Conservation (phyloP, 1,140 invertebrate genomes). For the Temnothorax nylanderi region DNA sequence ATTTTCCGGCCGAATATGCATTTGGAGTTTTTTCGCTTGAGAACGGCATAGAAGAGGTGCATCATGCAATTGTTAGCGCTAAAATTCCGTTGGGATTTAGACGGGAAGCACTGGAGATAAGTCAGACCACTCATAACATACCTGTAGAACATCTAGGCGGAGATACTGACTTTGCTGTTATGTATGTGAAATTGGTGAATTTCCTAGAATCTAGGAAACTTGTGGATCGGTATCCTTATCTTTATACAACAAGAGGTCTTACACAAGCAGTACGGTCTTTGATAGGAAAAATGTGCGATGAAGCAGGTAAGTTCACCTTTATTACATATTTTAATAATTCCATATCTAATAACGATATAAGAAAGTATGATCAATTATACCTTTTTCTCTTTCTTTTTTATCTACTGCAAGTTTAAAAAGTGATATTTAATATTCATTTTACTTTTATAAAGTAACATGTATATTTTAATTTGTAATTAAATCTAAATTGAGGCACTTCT, state of each 20-base stretch:
- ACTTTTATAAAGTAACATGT: neutral
- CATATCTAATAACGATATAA: neutral
- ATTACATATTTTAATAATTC: slow-evolving; percentile 32
- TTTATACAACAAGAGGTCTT: slow-evolving; percentile 26
- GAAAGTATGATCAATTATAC: neutral
- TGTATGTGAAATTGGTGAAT: slow-evolving; percentile 31
- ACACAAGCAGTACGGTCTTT: slow-evolving; percentile 33
- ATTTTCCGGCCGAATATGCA: slow-evolving; percentile 83
- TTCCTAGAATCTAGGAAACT: slow-evolving; percentile 30
- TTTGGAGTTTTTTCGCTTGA: slow-evolving; percentile 84
- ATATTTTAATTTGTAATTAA: too few relatives aligned
- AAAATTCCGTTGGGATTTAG: slow-evolving; percentile 85
- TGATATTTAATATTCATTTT: neutral
- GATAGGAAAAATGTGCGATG: slow-evolving; percentile 16
- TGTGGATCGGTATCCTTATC: slow-evolving; percentile 43
- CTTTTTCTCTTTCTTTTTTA: neutral
- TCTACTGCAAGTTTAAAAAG: neutral
- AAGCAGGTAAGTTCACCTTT: slow-evolving; percentile 25
- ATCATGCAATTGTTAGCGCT: slow-evolving; percentile 85
- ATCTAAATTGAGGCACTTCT: neutral
- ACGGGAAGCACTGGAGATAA: slow-evolving; percentile 82
- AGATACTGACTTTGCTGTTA: slow-evolving; percentile 67
- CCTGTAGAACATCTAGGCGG: slow-evolving; percentile 78
- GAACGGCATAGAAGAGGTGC: slow-evolving; percentile 84
- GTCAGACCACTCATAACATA: slow-evolving; percentile 85